phyloP scores from a whole-genome alignment of 2,113 vertebrate genomes.

The Eublepharis macularius region DNA sequence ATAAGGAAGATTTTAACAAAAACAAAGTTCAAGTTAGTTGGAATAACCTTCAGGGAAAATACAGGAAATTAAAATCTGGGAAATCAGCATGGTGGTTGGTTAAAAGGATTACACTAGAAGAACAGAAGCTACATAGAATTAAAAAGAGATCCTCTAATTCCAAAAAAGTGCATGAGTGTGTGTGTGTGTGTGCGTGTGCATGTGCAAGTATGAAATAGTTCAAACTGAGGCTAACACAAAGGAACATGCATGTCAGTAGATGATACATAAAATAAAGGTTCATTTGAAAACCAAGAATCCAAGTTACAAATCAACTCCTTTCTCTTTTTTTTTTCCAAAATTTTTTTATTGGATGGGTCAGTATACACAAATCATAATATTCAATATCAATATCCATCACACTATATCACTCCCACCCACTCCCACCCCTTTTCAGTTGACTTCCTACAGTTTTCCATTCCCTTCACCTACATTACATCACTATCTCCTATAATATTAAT shows the following conservation, averaged over 20 bases:
- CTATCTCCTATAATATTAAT: too few relatives aligned
- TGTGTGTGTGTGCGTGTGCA: too few relatives aligned
- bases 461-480: too few relatives aligned
- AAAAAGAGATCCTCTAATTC: neutral
- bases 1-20: neutral
- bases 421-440: too few relatives aligned
- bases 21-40: neutral
- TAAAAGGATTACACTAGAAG: neutral
- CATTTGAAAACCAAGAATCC: neutral
- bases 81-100: neutral
- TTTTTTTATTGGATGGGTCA: too few relatives aligned
- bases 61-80: conserved; percentile 23
- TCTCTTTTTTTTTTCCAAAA: too few relatives aligned
- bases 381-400: too few relatives aligned
- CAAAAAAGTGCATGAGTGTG: conserved; percentile 13
- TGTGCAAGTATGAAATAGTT: conserved; percentile 8
- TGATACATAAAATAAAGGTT: neutral
- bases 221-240: conserved; percentile 14
- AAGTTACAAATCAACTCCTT: neutral
- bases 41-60: conserved; percentile 4
- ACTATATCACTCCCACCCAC: too few relatives aligned
- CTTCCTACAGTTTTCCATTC: too few relatives aligned
- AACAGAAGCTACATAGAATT: neutral
- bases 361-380: too few relatives aligned
- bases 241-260: neutral